These are phyloP conservation scores for Podarcis muralis DNA, from an alignment of 2,113 vertebrate species.

Conservation along the genomic window DNA sequence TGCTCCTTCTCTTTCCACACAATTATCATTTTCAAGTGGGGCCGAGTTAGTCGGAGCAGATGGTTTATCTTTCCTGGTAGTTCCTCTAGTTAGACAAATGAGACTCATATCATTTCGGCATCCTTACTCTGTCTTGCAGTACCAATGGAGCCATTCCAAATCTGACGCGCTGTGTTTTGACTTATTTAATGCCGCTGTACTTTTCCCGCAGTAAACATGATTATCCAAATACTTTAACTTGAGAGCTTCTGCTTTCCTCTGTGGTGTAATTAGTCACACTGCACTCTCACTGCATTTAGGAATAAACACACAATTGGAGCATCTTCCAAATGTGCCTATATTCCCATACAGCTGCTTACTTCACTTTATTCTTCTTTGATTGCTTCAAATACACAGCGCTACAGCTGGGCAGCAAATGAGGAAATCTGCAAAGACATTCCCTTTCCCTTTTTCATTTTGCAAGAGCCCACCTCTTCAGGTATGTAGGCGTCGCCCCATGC, in stretches of 20 bases:
- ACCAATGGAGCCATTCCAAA: slow-evolving; percentile 76
- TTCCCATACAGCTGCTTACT: slow-evolving; percentile 76
- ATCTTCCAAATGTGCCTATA: slow-evolving; percentile 75
- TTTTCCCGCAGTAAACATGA: slow-evolving; percentile 82
- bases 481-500: slow-evolving; percentile 59
- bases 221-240: slow-evolving; percentile 81
- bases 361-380: slow-evolving; percentile 68
- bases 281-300: slow-evolving; percentile 75
- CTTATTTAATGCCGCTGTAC: slow-evolving; percentile 82
- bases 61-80: slow-evolving; percentile 82
- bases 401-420: slow-evolving; percentile 67
- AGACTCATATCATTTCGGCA: slow-evolving; percentile 78
- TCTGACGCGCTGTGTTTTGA: slow-evolving; percentile 79
- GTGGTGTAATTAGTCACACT: slow-evolving; percentile 79
- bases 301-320: slow-evolving; percentile 61
- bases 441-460: slow-evolving; percentile 53
- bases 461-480: slow-evolving; percentile 65
- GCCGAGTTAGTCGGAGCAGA: slow-evolving; percentile 80
- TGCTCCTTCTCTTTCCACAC: slow-evolving; percentile 73
- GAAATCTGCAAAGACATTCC: slow-evolving; percentile 63
- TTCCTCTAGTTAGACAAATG: slow-evolving; percentile 80
- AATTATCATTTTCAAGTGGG: slow-evolving; percentile 83
- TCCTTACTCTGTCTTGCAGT: slow-evolving; percentile 72
- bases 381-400: slow-evolving; percentile 58
- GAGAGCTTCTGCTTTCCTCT: slow-evolving; percentile 79